These are phyloP conservation scores for Tupaia chinensis DNA, from an alignment of 2,113 vertebrate genomes.

Conservation along the genomic window DNA sequence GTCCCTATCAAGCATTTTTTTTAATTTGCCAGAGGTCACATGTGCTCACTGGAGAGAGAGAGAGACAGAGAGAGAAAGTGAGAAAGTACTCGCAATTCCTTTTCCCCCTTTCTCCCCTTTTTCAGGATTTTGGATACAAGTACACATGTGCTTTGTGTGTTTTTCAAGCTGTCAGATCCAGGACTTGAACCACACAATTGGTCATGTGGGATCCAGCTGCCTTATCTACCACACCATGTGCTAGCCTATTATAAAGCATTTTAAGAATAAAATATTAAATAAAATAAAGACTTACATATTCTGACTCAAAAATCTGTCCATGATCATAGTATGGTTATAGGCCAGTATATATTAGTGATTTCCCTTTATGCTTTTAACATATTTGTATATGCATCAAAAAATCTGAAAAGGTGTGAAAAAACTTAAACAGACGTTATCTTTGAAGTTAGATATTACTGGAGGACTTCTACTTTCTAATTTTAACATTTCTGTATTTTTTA, in stretches of 20 bases:
- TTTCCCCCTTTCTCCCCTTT: no score
- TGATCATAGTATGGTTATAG: neutral
- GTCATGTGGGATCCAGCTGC: no score
- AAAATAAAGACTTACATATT: slow-evolving; percentile 18
- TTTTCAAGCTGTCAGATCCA: no score
- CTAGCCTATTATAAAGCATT: neutral
- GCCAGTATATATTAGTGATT: neutral
- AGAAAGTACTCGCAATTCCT: no score
- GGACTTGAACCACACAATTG: no score
- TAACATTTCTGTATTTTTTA: neutral
- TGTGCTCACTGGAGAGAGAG: no score
- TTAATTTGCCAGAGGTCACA: no score
- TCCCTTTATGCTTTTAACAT: slow-evolving; percentile 33
- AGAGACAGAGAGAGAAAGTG: no score
- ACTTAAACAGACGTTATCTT: neutral
- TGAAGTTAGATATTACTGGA: neutral
- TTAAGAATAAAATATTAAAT: neutral
- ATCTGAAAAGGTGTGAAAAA: slow-evolving; percentile 7
- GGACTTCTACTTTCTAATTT: neutral
- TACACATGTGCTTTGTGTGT: no score
- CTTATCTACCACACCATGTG: neutral
- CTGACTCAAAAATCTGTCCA: slow-evolving; percentile 12
- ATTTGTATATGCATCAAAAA: neutral
- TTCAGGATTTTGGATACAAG: no score
- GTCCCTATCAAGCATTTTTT: no score